Conservation (phyloP, 1,140 invertebrate species). For the Littorina saxatilis region DNA sequence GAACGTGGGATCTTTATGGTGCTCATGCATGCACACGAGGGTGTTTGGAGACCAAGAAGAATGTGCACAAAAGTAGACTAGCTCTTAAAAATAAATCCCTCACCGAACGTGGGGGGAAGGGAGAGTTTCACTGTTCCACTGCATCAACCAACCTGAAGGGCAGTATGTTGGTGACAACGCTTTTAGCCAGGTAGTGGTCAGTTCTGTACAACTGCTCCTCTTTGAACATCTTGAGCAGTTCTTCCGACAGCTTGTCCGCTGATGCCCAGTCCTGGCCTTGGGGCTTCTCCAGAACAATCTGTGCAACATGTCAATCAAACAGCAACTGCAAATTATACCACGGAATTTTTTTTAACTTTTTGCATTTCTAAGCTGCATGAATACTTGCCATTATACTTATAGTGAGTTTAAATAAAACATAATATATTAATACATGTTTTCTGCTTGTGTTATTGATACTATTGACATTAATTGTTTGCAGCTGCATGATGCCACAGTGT, state of each 20-base stretch:
- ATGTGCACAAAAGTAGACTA: too few relatives aligned
- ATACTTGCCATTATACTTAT: not conserved
- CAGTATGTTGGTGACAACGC: constrained; percentile 70
- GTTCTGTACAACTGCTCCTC: constrained; percentile 73
- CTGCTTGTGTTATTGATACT: too few relatives aligned
- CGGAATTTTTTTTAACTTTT: not conserved
- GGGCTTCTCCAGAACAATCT: constrained; percentile 71
- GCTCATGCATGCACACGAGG: too few relatives aligned
- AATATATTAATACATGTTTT: too few relatives aligned
- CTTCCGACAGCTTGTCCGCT: constrained; percentile 57
- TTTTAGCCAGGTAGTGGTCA: constrained; percentile 75
- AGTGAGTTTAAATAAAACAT: too few relatives aligned
- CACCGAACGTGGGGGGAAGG: too few relatives aligned
- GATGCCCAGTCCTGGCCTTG: constrained; percentile 67
- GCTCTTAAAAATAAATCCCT: too few relatives aligned
- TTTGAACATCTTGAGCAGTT: constrained; percentile 56
- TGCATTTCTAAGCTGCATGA: not conserved
- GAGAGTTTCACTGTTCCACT: too few relatives aligned
- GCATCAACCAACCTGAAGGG: constrained; percentile 70
- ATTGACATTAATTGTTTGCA: too few relatives aligned
- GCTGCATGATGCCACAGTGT: too few relatives aligned
- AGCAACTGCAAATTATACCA: not conserved
- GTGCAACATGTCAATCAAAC: not conserved
- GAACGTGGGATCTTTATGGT: too few relatives aligned
- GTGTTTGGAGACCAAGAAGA: too few relatives aligned